Evolutionary conservation across 1,140 invertebrate species (phyloP), one percentile per base, ranked within the genome.

Genomic region (Drosophila cardini): DNA sequence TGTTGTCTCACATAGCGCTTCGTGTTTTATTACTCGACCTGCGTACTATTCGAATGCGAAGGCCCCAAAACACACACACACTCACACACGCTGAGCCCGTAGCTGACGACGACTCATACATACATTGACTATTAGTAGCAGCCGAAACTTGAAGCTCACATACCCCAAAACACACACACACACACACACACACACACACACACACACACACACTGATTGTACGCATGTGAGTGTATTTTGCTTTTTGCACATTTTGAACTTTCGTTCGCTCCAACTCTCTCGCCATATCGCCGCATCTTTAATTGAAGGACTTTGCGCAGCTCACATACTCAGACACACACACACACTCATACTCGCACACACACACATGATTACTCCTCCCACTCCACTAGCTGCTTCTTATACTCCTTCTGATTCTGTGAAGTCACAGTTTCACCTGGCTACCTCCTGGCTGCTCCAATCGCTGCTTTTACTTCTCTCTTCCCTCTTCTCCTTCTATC

Each of bases 231-330:
- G 15, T 45, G 16, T 45, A 15, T 40, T 63, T 77, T 68, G 77
- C 45, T 62, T 74, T 80, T 78, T 84, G 82, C 70, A 72, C 74
- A 76, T 75, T 79, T 80, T 72, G 62, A 68, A 70, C 81, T 74
- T 86, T 72, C 69, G 69, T 64, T 76, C 61, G 73, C 75, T 86
- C 83, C 86, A 78, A 76, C 72, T 78, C 76, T 72, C 73, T 78
- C 73, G 72, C 72, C 64, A 71, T 67, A 78, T 78, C 72, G 70
- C 74, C 74, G 56, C 62, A 76, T 78, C 72, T 76, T 87, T 87
- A 87, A 87, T 89, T 89, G 83, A 89, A 89, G 83, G 80, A 87
- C 84, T 89, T 89, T 87, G 84, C 83, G 83, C 84, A 83, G 80
- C 83, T 82, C 76, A 55, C 77, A 78, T 60, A 71, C 63, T 77